Conservation (phyloP, 1,140 invertebrate genomes). For the Colletes gigas region DNA sequence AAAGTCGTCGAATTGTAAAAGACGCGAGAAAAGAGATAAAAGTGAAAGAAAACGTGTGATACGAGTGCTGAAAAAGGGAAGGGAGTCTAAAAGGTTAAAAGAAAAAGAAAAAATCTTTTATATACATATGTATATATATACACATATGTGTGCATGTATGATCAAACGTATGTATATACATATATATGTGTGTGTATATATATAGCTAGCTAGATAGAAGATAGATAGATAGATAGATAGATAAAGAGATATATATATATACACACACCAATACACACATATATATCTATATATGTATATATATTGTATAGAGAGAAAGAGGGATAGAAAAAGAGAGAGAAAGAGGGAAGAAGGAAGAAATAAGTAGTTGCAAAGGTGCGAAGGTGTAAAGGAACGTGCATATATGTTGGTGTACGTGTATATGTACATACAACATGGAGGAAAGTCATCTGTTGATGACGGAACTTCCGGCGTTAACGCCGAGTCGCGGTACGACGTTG, state of each 20-base stretch:
- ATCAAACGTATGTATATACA: no score
- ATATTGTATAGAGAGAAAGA: no score
- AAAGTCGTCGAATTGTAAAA: not conserved
- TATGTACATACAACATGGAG: constrained; percentile 65
- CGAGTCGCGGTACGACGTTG: constrained; percentile 72
- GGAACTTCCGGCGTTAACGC: constrained; percentile 76
- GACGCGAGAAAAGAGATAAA: not conserved
- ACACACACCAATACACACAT: no score
- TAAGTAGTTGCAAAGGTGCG: not conserved
- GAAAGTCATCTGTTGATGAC: constrained; percentile 79
- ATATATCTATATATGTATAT: not conserved
- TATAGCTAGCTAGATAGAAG: not conserved
- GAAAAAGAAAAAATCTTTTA: not conserved
- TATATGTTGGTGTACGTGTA: constrained; percentile 20
- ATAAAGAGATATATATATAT: no score
- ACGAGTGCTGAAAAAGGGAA: constrained; percentile 5
- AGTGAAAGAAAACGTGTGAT: constrained; percentile 22
- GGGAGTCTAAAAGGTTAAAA: not conserved
- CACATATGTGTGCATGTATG: no score
- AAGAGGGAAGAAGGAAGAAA: not conserved
- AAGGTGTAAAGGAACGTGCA: constrained; percentile 23
- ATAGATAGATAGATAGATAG: constrained; percentile 10
- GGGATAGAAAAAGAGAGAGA: not conserved
- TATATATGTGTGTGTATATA: no score
- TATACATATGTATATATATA: no score